Conservation (phyloP, 2,888 invertebrate genomes). For the Diaprepes abbreviatus region DNA sequence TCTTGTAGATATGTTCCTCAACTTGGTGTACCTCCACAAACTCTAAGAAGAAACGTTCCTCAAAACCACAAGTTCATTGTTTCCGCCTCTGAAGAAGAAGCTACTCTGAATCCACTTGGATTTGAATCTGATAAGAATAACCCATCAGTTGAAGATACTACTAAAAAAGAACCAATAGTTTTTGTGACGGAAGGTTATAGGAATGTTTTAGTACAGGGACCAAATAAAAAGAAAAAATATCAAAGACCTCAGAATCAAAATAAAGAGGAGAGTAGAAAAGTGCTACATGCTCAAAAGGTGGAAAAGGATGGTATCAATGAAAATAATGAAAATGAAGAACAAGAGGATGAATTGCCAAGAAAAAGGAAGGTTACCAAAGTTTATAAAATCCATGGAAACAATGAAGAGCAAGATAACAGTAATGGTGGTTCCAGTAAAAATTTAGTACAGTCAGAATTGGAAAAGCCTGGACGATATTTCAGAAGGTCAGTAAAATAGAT, state of each 20-base stretch:
- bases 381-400: conserved; percentile 11
- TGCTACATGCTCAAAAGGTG: background rate
- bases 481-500: too few species aligned
- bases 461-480: conserved; percentile 22
- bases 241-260: background rate
- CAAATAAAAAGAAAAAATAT: conserved; percentile 25
- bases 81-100: conserved; percentile 17
- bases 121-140: background rate
- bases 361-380: conserved; percentile 25
- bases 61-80: conserved; percentile 27
- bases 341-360: conserved; percentile 19
- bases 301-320: background rate
- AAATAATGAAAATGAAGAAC: background rate
- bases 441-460: background rate
- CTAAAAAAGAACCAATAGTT: conserved; percentile 25
- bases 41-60: background rate
- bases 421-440: conserved; percentile 8
- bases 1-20: too few species aligned
- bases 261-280: conserved; percentile 12
- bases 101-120: conserved; percentile 19
- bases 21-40: background rate
- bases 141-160: background rate
- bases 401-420: background rate
- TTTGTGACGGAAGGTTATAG: conserved; percentile 45
- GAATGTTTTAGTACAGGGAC: conserved; percentile 41